These are phyloP conservation scores for Dolichallabes microphthalmus DNA, from an alignment of 2,113 vertebrate genomes.

Conservation along the genomic window DNA sequence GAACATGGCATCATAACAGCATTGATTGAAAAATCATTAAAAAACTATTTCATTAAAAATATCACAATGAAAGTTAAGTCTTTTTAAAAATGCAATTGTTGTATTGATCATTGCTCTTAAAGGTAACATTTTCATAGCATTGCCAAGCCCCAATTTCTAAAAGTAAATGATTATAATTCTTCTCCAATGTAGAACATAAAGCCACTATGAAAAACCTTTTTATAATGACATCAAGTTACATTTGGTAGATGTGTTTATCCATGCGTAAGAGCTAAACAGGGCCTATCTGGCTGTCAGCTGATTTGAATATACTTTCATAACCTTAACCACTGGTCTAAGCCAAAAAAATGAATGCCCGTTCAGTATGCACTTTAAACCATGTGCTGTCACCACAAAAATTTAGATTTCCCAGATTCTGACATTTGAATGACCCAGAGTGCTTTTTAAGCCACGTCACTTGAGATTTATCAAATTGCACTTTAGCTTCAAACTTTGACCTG, in stretches of 20 bases:
- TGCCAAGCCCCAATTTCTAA: background rate
- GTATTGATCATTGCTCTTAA: background rate
- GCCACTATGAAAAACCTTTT: background rate
- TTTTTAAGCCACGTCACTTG: background rate
- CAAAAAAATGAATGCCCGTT: background rate
- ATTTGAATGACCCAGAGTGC: background rate
- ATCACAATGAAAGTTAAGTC: background rate
- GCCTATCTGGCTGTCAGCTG: background rate
- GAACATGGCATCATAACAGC: background rate
- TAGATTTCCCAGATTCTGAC: background rate
- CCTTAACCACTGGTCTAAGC: background rate
- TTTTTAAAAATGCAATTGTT: background rate
- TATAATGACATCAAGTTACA: background rate
- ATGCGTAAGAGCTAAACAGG: background rate
- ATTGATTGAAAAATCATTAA: no score
- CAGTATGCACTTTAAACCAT: background rate
- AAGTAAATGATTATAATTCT: background rate
- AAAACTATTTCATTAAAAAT: background rate
- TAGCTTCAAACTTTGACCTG: background rate
- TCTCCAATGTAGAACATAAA: background rate
- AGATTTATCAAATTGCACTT: slow-evolving; percentile 1
- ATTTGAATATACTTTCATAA: background rate
- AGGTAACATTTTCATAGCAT: background rate
- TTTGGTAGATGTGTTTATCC: background rate
- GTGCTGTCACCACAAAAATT: background rate